Evolutionary conservation across 2,113 vertebrate species (phyloP).

Genomic region (Prunella fulvescens): DNA sequence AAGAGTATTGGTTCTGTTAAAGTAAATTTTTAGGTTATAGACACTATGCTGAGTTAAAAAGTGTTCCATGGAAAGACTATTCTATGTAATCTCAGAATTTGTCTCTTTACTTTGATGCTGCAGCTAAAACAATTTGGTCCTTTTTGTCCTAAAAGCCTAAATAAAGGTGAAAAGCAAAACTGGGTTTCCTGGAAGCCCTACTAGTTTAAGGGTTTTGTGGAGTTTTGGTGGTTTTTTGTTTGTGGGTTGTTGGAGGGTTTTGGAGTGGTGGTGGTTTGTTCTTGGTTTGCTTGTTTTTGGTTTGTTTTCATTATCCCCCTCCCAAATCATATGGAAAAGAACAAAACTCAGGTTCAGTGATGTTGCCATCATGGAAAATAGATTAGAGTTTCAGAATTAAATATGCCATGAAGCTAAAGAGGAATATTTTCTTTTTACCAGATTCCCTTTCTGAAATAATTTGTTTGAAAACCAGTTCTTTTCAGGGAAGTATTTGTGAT

Average conservation of each 20-base stretch:
- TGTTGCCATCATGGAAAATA: neutral
- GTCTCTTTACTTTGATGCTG: neutral
- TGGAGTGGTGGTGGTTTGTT: neutral
- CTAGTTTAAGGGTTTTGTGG: neutral
- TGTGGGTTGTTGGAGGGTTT: accelerated
- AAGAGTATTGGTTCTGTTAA: neutral
- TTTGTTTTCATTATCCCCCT: neutral
- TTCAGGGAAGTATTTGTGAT: neutral
- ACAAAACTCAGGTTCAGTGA: neutral
- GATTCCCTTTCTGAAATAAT: neutral
- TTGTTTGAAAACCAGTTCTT: neutral
- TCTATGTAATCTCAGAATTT: neutral
- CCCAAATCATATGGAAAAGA: neutral
- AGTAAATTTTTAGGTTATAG: neutral
- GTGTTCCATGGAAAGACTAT: neutral
- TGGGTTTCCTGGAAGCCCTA: neutral
- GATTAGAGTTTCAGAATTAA: neutral
- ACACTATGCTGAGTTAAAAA: neutral
- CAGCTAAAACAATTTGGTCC: neutral
- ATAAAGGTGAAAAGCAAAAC: neutral
- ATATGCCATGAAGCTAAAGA: neutral
- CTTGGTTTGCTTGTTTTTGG: no score
- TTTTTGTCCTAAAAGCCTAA: neutral
- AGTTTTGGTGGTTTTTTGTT: neutral
- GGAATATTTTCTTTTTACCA: neutral